Percentiles rank a stretch among this genome's conserved stretches.
Evolutionary conservation across 2,888 invertebrate species (phyloP).

Genomic region (Lingula anatina): DNA sequence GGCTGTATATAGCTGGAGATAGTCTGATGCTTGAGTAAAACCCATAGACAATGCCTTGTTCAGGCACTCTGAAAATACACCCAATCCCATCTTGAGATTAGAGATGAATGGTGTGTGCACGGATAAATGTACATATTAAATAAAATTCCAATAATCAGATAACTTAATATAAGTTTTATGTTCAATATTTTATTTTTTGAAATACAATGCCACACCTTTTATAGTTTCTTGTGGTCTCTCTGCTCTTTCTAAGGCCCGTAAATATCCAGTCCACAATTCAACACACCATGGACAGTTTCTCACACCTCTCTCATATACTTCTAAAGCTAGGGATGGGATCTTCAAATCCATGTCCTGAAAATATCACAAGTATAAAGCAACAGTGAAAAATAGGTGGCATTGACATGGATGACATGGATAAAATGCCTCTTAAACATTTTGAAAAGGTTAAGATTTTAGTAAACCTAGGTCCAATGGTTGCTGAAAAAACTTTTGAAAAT

Average conservation of each 20-base stretch:
- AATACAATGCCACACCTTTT: slow-evolving; percentile 40
- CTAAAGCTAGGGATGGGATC: slow-evolving; percentile 53
- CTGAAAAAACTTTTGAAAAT: too few relatives aligned
- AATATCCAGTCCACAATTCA: slow-evolving; percentile 67
- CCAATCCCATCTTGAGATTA: too few relatives aligned
- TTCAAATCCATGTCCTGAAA: slow-evolving; percentile 45
- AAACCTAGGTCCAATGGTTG: too few relatives aligned
- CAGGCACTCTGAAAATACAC: slow-evolving; percentile 58
- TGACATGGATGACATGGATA: not conserved
- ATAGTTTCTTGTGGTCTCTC: slow-evolving; percentile 57
- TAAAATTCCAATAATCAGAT: too few relatives aligned
- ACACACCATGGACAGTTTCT: slow-evolving; percentile 75
- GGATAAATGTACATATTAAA: too few relatives aligned
- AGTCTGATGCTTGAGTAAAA: slow-evolving; percentile 61
- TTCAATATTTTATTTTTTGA: too few relatives aligned
- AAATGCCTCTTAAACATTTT: not conserved
- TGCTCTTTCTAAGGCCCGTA: slow-evolving; percentile 63
- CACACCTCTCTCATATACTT: slow-evolving; percentile 64
- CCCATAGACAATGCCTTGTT: slow-evolving; percentile 63
- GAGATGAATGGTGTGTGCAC: too few relatives aligned
- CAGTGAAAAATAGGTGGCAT: not conserved
- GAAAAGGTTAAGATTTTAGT: not conserved
- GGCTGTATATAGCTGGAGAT: slow-evolving; percentile 66
- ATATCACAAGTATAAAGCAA: slow-evolving; percentile 42
- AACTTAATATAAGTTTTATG: too few relatives aligned